Percentiles rank a stretch among this genome's conserved stretches.
These are phyloP conservation scores for Apodemia hepburni DNA, from an alignment of 2,888 invertebrate species.

Conservation along the genomic window DNA sequence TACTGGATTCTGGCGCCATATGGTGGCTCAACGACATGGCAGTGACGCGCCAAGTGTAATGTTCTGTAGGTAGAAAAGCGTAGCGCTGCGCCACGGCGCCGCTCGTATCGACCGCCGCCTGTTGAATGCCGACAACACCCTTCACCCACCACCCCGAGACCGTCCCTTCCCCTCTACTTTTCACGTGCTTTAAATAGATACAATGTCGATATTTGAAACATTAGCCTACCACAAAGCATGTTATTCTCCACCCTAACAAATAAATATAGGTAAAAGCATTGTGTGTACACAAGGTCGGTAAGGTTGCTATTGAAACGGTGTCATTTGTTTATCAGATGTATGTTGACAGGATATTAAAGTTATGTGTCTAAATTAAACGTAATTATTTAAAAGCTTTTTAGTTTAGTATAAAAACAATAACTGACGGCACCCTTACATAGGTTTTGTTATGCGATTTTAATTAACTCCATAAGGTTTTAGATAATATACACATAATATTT, in stretches of 20 bases:
- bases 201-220: constrained; percentile 75
- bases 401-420: no score
- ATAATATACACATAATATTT: no score
- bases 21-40: constrained; percentile 23
- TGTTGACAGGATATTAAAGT: neutral
- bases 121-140: constrained; percentile 72
- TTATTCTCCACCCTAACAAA: constrained; percentile 18
- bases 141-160: constrained; percentile 26
- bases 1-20: constrained; percentile 9
- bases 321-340: neutral
- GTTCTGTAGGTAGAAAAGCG: constrained; percentile 43
- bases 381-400: neutral
- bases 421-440: no score
- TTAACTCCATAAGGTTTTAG: no score
- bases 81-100: constrained; percentile 63
- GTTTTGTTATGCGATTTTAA: no score
- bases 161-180: constrained; percentile 43
- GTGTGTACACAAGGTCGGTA: constrained; percentile 4
- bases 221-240: constrained; percentile 56
- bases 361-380: neutral
- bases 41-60: constrained; percentile 24
- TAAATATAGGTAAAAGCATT: constrained; percentile 14
- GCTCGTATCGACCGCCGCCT: constrained; percentile 74
- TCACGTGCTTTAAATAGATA: constrained; percentile 78
- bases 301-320: constrained; percentile 7